Conservation (phyloP, 2,113 vertebrate species). For the Myotis yumanensis region DNA sequence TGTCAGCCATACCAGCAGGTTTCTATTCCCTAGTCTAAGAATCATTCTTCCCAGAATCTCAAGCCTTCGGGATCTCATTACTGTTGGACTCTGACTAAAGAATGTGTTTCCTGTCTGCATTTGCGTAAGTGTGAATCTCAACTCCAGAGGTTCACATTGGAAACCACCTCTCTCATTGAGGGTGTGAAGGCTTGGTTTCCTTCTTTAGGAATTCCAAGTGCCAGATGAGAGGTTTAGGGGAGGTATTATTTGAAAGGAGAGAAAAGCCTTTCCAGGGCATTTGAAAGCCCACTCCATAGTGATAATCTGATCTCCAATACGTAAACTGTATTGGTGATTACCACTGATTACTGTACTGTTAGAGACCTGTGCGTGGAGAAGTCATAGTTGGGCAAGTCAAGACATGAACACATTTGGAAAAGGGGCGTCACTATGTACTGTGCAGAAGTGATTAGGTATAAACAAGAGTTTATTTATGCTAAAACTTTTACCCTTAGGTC, state of each 20-base stretch:
- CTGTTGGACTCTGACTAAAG: neutral
- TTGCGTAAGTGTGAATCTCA: neutral
- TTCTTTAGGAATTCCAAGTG: neutral
- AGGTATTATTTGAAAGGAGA: neutral
- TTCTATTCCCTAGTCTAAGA: neutral
- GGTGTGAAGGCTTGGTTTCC: neutral
- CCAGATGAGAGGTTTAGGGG: neutral
- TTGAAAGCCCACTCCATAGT: neutral
- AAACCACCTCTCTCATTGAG: neutral
- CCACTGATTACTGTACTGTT: slow-evolving; percentile 83
- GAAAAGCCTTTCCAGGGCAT: neutral
- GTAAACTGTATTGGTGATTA: slow-evolving; percentile 82
- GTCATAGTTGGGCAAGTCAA: neutral
- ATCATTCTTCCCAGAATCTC: neutral
- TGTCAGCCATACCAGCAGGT: neutral
- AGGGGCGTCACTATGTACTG: neutral
- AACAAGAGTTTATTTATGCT: neutral
- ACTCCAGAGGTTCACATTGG: neutral
- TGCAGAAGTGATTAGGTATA: neutral
- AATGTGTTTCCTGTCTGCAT: neutral
- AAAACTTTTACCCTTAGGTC: neutral
- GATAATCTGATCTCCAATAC: slow-evolving; percentile 6
- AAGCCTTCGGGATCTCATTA: neutral
- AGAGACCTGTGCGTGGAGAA: slow-evolving; percentile 71
- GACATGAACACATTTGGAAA: neutral